Conservation (phyloP, 2,888 invertebrate species). For the Nephrotoma appendiculata region DNA sequence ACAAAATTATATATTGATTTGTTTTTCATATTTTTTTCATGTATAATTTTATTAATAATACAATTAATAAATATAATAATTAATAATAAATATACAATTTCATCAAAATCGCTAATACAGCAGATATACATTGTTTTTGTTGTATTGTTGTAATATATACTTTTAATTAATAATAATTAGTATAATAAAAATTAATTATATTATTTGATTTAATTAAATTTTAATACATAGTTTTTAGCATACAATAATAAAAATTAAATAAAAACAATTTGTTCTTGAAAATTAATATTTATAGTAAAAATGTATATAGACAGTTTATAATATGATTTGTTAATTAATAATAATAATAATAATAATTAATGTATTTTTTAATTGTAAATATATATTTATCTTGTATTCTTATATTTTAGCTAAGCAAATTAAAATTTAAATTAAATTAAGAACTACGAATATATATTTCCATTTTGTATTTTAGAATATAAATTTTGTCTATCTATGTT, state of each 20-base stretch:
- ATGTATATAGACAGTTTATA: not conserved
- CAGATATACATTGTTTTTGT: not conserved
- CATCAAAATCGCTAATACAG: not conserved
- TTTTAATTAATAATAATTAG: not conserved
- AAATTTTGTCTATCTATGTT: not conserved
- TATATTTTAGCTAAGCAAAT: slow-evolving; percentile 2
- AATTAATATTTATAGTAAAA: not conserved
- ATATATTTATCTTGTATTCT: not conserved
- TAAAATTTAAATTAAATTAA: not conserved
- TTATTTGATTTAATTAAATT: not conserved
- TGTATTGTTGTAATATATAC: not conserved
- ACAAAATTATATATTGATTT: slow-evolving; percentile 1
- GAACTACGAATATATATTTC: too few relatives aligned
- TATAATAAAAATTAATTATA: not conserved
- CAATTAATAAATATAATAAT: not conserved
- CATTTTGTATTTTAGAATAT: not conserved
- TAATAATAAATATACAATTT: not conserved
- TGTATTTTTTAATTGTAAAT: not conserved
- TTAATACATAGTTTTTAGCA: not conserved
- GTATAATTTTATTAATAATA: not conserved
- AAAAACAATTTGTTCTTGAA: not conserved
- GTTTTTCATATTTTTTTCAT: not conserved
- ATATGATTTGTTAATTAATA: not conserved
- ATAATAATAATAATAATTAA: not conserved
- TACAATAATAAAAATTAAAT: not conserved